Evolutionary conservation across 1,140 invertebrate genomes (phyloP).

Genomic region (Adoxophyes honmai): DNA sequence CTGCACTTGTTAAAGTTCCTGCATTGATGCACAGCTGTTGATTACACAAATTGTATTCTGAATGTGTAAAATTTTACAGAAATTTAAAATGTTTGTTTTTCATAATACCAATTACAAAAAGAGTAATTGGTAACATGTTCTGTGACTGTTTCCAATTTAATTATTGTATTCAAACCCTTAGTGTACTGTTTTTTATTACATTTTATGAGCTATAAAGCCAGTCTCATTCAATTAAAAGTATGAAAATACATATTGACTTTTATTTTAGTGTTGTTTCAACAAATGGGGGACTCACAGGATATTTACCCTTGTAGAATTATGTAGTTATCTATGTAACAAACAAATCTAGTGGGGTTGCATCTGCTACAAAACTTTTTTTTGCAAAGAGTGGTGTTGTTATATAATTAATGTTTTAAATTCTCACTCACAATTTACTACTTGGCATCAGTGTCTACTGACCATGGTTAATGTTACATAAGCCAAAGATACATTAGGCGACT

Average conservation of each 20-base stretch:
- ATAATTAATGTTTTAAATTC: too few species aligned
- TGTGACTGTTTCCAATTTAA: conserved; percentile 58
- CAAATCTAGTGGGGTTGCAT: too few species aligned
- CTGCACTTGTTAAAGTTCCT: conserved; percentile 11
- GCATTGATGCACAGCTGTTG: conserved; percentile 1
- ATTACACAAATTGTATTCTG: background rate
- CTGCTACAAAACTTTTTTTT: too few species aligned
- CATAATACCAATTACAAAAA: conserved; percentile 35
- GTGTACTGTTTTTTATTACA: conserved; percentile 68
- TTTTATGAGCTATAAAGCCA: conserved; percentile 65
- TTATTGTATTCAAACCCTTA: conserved; percentile 59
- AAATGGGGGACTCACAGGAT: too few species aligned
- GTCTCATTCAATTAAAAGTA: conserved; percentile 35
- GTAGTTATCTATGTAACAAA: too few species aligned
- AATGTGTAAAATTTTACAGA: background rate
- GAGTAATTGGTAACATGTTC: conserved; percentile 42
- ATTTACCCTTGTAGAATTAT: too few species aligned
- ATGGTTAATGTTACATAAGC: too few species aligned
- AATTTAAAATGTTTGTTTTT: conserved; percentile 15
- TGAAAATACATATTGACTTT: conserved; percentile 16
- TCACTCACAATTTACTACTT: too few species aligned
- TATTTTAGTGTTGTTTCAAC: background rate
- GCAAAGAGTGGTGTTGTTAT: too few species aligned
- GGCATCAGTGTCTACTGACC: too few species aligned
- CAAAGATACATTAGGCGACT: too few species aligned